Evolutionary conservation across 2,113 vertebrate genomes (phyloP), one percentile per base, ranked within the genome.

Genomic region (Ardeotis arabs): DNA sequence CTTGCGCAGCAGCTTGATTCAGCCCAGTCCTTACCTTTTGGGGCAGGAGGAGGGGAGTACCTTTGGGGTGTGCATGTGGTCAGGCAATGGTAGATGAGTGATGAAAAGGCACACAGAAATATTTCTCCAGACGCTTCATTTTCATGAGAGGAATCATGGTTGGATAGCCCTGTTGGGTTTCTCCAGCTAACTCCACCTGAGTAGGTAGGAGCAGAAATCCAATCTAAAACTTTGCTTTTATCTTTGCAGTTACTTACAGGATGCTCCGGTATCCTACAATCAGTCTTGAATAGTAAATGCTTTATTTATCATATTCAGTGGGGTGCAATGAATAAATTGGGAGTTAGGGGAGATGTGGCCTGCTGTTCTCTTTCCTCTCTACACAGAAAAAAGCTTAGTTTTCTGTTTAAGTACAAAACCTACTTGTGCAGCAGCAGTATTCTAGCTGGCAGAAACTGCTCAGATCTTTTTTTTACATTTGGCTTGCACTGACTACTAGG

Each of bases 131-230:
- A 6, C 4, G 1, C 23, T 17, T 33, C 3, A 3, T 56, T 45
- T 50, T 12, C 22, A 0, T 2, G 4, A 9, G 35, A 29, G 53
- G 59, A 44, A 2, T 7, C 29, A 1, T 1, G 41, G 13, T 9
- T 64, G 76, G 23, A 7, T 16, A 28, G 33, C 64, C 37, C 41
- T 11, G 0, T 1, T 16, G 74, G 15, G 14, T 17, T 52, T 56
- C 33, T 69, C 31, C 27, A 20, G 23, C 39, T 16, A 14, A 25
- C 28, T n/a, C 47, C n/a, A 7, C 14, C 1, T 10, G 14, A 12
- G 2, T 8, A 14, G 27, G 0, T 31, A n/a, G 20, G 75, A 74
- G 52, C 79, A 9, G 2, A 29, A 70, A 10, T 60, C 64, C 56
- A 29, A 29, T 17, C 33, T 69, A 64, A 29, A 45, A 41, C 58